These are phyloP conservation scores for Eclectus roratus DNA, from an alignment of 2,113 vertebrate species.

Conservation along the genomic window DNA sequence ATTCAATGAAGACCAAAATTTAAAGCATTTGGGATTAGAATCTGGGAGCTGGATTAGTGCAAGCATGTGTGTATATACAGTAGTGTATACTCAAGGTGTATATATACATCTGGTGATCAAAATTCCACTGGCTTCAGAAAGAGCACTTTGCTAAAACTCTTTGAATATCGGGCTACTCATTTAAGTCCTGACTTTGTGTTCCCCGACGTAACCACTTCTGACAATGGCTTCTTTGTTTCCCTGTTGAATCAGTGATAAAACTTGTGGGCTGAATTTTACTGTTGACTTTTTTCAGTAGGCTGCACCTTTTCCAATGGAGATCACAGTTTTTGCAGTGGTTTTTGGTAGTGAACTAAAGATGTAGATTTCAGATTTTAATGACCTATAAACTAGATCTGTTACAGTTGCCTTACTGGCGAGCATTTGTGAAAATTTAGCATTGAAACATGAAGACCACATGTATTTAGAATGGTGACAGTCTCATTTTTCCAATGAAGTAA, in stretches of 20 bases:
- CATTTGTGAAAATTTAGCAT: neutral
- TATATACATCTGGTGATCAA: neutral
- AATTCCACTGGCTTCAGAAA: neutral
- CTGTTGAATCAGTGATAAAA: constrained; percentile 53
- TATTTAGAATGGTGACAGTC: neutral
- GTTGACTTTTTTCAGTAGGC: constrained; percentile 32
- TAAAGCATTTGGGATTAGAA: neutral
- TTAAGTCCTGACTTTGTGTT: constrained; percentile 23
- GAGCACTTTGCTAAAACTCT: constrained; percentile 7
- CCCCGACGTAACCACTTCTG: neutral
- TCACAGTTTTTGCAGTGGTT: neutral
- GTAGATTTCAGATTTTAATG: neutral
- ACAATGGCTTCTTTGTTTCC: constrained; percentile 58
- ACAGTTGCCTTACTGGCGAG: neutral
- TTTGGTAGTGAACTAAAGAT: neutral
- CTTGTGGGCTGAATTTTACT: constrained; percentile 29
- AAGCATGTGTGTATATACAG: neutral
- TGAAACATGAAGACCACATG: neutral
- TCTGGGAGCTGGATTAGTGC: neutral
- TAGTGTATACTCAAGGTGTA: neutral
- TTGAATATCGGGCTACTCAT: neutral
- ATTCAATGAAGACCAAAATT: neutral
- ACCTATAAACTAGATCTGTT: neutral
- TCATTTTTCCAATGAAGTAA: neutral
- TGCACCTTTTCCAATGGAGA: neutral